Percentiles rank a stretch among this genome's conserved stretches.
phyloP scores from a whole-genome alignment of 2,113 vertebrate genomes.

The Leucoraja erinaceus region DNA sequence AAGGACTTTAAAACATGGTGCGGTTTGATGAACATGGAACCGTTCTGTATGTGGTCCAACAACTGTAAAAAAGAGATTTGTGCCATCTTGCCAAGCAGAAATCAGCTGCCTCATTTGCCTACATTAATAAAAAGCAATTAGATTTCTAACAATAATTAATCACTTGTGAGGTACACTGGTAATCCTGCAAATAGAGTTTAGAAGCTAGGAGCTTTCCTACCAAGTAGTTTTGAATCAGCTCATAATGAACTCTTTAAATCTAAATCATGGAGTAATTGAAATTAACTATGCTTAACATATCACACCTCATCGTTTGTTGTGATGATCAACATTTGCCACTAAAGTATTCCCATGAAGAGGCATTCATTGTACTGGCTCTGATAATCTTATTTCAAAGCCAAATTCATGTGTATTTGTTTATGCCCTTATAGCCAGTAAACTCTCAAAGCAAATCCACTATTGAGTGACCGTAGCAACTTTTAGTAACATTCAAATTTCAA shows the following conservation, averaged over 20 bases:
- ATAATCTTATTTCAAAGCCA: not conserved
- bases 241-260: not conserved
- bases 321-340: not conserved
- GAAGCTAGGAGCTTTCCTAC: not conserved
- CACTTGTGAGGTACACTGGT: not conserved
- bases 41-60: not conserved
- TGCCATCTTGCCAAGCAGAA: not conserved
- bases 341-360: not conserved
- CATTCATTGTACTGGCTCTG: not conserved
- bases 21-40: not conserved
- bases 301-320: not conserved
- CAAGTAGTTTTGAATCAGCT: not conserved
- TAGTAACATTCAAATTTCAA: not conserved
- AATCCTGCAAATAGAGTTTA: not conserved
- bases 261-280: not conserved
- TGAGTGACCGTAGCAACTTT: not conserved
- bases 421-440: not conserved
- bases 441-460: not conserved
- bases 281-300: not conserved
- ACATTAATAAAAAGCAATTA: not conserved
- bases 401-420: not conserved
- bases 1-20: not conserved
- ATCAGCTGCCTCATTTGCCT: not conserved
- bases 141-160: not conserved
- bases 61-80: not conserved